These are phyloP conservation scores for Artibeus lituratus DNA, from an alignment of 2,797 vertebrate species.

Conservation along the genomic window DNA sequence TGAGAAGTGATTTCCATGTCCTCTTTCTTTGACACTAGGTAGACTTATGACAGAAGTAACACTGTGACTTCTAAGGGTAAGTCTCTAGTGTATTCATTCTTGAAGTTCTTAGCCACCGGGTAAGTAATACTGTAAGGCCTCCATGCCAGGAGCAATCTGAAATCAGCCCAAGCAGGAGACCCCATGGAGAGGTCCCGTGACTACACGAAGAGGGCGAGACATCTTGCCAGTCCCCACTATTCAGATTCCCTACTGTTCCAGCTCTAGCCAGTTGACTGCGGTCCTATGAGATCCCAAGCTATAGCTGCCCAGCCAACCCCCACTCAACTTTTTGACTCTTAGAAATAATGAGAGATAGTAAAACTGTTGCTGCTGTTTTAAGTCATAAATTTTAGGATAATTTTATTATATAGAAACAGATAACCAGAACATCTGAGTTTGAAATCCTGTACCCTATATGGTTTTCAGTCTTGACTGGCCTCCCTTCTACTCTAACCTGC, in stretches of 20 bases:
- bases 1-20: background rate
- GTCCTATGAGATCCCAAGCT: background rate
- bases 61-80: background rate
- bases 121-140: background rate
- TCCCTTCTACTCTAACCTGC: background rate
- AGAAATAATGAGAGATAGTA: background rate
- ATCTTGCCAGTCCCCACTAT: background rate
- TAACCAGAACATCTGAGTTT: background rate
- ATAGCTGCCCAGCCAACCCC: background rate
- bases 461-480: background rate
- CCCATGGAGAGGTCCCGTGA: background rate
- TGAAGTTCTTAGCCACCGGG: background rate
- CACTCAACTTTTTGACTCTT: background rate
- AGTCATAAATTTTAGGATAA: background rate
- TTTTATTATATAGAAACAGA: background rate
- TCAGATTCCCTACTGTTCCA: background rate
- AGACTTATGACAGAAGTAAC: background rate
- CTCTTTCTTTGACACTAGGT: background rate
- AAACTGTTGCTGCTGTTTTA: background rate
- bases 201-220: background rate
- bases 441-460: background rate
- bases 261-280: background rate
- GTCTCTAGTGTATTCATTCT: background rate
- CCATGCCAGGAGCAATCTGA: background rate
- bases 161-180: background rate